Conservation (phyloP, 2,888 invertebrate species). For the Siphlonurus alternatus region DNA sequence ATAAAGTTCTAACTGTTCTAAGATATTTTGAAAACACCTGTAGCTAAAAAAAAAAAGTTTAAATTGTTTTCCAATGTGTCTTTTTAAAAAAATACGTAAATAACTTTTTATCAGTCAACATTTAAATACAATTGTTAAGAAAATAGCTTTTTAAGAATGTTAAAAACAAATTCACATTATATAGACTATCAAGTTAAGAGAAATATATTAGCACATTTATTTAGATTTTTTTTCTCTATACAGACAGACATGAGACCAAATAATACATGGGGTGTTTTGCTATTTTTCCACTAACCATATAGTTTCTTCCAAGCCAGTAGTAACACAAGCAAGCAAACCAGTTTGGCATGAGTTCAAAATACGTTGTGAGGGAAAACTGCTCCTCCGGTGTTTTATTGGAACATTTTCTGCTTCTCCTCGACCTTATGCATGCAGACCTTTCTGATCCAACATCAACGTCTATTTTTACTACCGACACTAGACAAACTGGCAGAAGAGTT, state of each 20-base stretch:
- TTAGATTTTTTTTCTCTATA: background rate
- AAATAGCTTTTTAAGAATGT: background rate
- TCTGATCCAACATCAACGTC: background rate
- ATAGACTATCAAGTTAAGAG: background rate
- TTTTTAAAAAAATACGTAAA: no score
- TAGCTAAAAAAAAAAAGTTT: background rate
- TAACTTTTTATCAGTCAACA: background rate
- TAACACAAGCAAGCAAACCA: no score
- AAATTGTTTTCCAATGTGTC: no score
- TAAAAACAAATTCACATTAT: background rate
- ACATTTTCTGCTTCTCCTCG: background rate
- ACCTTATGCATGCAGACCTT: background rate
- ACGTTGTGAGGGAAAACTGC: background rate
- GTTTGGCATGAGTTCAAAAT: background rate
- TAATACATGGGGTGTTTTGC: background rate
- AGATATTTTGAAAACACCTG: background rate
- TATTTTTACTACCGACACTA: background rate
- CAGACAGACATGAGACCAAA: background rate
- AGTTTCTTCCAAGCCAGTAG: background rate
- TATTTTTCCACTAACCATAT: background rate
- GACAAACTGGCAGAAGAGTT: background rate
- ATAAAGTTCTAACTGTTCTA: no score
- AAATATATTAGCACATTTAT: background rate
- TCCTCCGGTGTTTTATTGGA: background rate
- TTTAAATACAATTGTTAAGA: background rate